Base-by-base conservation (phyloP, 2,113 vertebrate species). In the Marmota monax region DNA sequence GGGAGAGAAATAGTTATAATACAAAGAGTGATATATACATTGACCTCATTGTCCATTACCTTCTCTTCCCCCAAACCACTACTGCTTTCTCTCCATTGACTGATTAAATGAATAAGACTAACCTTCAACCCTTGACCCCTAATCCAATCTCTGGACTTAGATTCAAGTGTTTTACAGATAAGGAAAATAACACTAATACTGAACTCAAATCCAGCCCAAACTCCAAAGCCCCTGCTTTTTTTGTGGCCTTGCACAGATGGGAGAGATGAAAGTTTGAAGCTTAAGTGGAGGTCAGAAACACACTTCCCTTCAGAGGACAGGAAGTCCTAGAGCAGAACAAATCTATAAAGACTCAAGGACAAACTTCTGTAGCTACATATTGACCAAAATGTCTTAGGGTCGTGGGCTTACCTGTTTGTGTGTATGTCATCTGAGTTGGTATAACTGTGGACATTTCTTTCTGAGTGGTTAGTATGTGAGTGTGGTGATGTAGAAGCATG, bases 171-270 rank as follows among this genome's bases (percentile, higher is more conserved):
- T 93, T 69, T 39, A 79, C 13, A 84, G 76, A 73, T 82, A 86
- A 48, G 91, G 32, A 94, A 93, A 90, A 95, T 84, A 94, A 84
- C 23, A 29, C 37, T 53, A 25, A 92, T 51, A 42, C 69, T 61
- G 48, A 29, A 78, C 70, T 96, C 39, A 83, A 89, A 70, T 22
- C 39, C 74, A 80, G 17, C 42, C 74, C 53, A 56, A 69, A 95
- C 34, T 89, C 61, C 17, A 93, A 74, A 72, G 69, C 53, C 53
- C 80, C 73, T 90, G 77, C 34, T 94, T 4, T 91, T 74, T 88
- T 84, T 48, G 86, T 79, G 92, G 53, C 16, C 74, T 93, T 74
- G n/a, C 10, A 74, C n/a, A 73, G 34, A 72, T 80, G 37, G 48
- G 37, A 92, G 48, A 72, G 65, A 45, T 84, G 9, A 25, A 34